These are phyloP conservation scores for Chelmon rostratus DNA, from an alignment of 2,797 vertebrate species.

Conservation along the genomic window DNA sequence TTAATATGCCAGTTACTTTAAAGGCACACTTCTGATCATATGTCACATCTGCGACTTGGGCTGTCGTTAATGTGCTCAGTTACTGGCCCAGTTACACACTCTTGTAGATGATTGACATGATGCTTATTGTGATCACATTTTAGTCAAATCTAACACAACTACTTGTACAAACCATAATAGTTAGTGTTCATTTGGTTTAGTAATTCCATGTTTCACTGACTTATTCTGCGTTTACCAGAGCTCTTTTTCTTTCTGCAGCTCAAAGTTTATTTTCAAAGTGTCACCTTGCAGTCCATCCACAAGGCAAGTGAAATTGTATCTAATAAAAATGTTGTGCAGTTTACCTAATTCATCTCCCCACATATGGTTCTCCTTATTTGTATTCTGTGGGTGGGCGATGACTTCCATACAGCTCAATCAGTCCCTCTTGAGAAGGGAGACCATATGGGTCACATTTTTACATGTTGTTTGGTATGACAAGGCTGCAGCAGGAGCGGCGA, in stretches of 20 bases:
- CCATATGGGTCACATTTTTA: constrained; percentile 87
- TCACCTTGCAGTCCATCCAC: constrained; percentile 86
- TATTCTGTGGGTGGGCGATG: constrained; percentile 85
- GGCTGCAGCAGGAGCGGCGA: constrained; percentile 71
- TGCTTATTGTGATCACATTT: constrained; percentile 31
- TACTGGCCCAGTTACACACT: not conserved
- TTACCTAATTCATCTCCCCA: constrained; percentile 88
- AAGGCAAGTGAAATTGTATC: constrained; percentile 86
- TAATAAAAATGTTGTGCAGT: constrained; percentile 90
- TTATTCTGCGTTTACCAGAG: constrained; percentile 64
- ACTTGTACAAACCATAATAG: constrained; percentile 27
- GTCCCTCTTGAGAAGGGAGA: constrained; percentile 76
- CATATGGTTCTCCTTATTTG: constrained; percentile 87
- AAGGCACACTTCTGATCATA: not conserved
- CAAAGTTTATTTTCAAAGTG: constrained; percentile 86
- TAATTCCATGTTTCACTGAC: constrained; percentile 57
- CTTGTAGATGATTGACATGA: constrained; percentile 17
- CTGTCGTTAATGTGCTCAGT: constrained; percentile 5
- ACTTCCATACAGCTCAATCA: constrained; percentile 86
- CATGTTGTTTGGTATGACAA: constrained; percentile 85
- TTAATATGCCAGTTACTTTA: constrained; percentile 5
- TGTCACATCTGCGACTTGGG: not conserved
- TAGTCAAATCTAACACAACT: constrained; percentile 16
- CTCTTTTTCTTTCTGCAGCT: constrained; percentile 67
- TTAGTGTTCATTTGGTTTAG: constrained; percentile 63